Percentiles rank a stretch among this genome's conserved stretches.
Evolutionary conservation across 2,888 invertebrate genomes (phyloP).

Genomic region (Ellobium chinense): DNA sequence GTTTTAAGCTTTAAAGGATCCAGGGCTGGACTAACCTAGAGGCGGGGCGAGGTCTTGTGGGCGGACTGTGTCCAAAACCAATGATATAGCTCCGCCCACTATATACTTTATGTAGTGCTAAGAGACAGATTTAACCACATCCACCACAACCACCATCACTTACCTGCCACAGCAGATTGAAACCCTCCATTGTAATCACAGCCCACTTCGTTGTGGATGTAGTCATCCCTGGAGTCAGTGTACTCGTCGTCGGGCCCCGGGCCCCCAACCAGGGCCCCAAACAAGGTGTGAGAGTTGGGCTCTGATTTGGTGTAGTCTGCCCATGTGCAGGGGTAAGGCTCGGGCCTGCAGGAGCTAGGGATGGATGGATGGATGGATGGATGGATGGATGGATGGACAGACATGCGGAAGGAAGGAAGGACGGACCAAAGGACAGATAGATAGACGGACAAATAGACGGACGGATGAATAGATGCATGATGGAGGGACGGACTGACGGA

Average conservation of each 20-base stretch:
- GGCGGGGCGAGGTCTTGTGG: slow-evolving; percentile 64
- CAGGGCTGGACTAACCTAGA: slow-evolving; percentile 54
- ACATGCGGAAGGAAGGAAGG: no score
- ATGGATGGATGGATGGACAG: no score
- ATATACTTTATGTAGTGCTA: no score
- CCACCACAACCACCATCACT: no score
- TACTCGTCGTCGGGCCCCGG: slow-evolving; percentile 66
- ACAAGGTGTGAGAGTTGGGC: slow-evolving; percentile 62
- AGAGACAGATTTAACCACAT: no score
- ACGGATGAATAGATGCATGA: no score
- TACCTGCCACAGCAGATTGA: slow-evolving; percentile 71
- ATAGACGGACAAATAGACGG: no score
- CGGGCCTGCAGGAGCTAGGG: slow-evolving; percentile 56
- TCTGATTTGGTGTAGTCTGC: slow-evolving; percentile 49
- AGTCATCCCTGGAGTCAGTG: slow-evolving; percentile 66
- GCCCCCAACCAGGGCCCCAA: slow-evolving; percentile 69
- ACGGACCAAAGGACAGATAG: no score
- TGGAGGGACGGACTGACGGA: no score
- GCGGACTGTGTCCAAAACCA: slow-evolving; percentile 64
- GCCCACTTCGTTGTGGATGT: slow-evolving; percentile 70
- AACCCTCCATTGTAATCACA: slow-evolving; percentile 75
- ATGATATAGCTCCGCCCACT: slow-evolving; percentile 62
- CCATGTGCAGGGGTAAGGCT: slow-evolving; percentile 54
- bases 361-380: no score
- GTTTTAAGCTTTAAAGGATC: no score